Base-by-base conservation (phyloP, 2,113 vertebrate species). In the Aspidoscelis tigris region DNA sequence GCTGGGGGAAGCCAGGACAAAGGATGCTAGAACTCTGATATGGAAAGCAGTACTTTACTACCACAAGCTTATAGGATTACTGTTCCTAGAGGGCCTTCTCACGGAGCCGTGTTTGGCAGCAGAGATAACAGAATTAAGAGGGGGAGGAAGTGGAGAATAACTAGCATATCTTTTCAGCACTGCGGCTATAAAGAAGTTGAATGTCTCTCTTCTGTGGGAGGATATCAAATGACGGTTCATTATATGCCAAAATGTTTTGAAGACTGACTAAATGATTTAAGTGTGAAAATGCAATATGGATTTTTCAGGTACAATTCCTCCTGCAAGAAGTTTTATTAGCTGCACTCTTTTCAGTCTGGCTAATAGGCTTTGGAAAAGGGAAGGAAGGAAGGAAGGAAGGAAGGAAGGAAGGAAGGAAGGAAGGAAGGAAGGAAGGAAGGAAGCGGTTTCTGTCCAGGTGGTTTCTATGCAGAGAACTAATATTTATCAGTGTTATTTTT, bases 121-220 rank as follows among this genome's bases (percentile, higher is more conserved):
- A 82, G 86, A 87, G 82, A 81, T 88, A 90, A 80, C 24, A 89
- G 75, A 82, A 88, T 88, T 83, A 80, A 69, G 53, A 18, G 1
- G 41, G 24, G 4, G 8, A 18, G 70, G 70, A n/a, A 50, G 33
- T 8, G 11, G 1, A 3, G 39, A 24, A 0, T 4, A n/a, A 24
- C 66, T 53, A 70, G 78, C 47, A 66, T 75, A 82, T 83, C 26
- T 43, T 88, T 88, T 41, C 16, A 80, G 44, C 20, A 64, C 26
- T 68, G 50, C 7, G 85, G 72, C 44, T 78, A 84, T 83, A 76
- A 53, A 76, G 47, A 68, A 33, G 73, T 65, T 58, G 87, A 24
- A 0, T 86, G 89, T 82, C 7, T 84, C 61, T 43, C 41, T 87
- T 58, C 47, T 87, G 75, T 78, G 20, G 43, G 21, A 83, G 24